Evolutionary conservation across 2,888 invertebrate genomes (phyloP), one percentile per base, ranked within the genome.

Genomic region (Synanthedon tipuliformis): DNA sequence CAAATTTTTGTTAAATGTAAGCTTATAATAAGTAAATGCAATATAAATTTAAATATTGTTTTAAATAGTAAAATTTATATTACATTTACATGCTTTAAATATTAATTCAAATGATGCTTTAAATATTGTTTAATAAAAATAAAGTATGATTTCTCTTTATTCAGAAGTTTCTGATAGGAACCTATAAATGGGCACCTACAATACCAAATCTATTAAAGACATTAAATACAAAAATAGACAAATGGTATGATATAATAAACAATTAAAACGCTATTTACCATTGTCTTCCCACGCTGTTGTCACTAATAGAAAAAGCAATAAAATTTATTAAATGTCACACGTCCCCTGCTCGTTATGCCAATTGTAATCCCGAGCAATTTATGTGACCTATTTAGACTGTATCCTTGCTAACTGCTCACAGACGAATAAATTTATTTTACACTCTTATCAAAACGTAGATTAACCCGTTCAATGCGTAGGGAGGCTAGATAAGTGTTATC

Each of bases 351-450:
- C 53, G 57, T 60, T 56, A 59, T 61, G 54, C 58, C 64, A 62
- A 57, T 56, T 41, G 53, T 53, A 62, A 63, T 76, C 80, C 79
- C 73, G 73, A 55, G 68, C 76, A 78, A 75, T 75, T 77, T 71
- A 61, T 64, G 60, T 67, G 77, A 57, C 71, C 76, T 68, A 75
- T 62, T 71, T 70, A 18, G 13, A 18, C 12, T 18, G 23, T 49
- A 73, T 73, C 73, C 80, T 75, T 68, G 62, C 58, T 62, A 63
- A 69, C 68, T 71, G 66, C 65, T 16, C 57, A 61, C 61, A 61
- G 61, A 59, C 64, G 66, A 65, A 65, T 68, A 68, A 64, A 65
- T 64, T 62, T 23, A 63, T 68, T 66, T 59, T 50, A 50, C 48
- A 13, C 56, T 49, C 51, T 59, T 59, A 59, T 59, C 59, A 53